These are phyloP conservation scores for Geococcyx californianus DNA, from an alignment of 2,113 vertebrate species.

Conservation along the genomic window DNA sequence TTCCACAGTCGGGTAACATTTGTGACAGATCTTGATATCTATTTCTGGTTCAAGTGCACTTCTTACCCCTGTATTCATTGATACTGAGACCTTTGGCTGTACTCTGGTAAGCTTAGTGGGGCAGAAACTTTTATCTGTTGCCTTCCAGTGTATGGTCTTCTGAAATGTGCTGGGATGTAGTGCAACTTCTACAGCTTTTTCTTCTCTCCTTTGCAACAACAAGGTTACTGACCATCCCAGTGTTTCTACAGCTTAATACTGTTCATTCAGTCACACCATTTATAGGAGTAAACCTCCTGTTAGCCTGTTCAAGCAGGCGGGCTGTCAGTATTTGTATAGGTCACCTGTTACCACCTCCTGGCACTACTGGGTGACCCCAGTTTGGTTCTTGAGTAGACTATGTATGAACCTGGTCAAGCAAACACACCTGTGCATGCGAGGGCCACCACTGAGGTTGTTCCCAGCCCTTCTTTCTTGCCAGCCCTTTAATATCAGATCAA, in stretches of 20 bases:
- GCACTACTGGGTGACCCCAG: background rate
- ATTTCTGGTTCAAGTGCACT: background rate
- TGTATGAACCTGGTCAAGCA: background rate
- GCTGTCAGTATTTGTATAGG: background rate
- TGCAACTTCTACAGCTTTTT: background rate
- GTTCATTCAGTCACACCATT: background rate
- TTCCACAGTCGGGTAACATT: background rate
- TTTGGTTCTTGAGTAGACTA: background rate
- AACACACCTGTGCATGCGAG: accelerated
- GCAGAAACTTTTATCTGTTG: background rate
- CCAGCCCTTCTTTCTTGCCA: background rate
- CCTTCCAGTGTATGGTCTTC: background rate
- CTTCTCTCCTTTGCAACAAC: background rate
- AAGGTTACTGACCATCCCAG: background rate
- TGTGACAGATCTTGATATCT: background rate
- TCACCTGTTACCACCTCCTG: background rate
- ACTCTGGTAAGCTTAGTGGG: background rate
- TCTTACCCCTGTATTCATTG: background rate
- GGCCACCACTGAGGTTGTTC: background rate
- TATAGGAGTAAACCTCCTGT: background rate
- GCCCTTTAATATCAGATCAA: background rate
- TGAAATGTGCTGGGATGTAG: background rate
- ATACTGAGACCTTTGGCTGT: background rate
- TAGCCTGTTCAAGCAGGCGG: background rate
- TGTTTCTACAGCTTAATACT: background rate